Evolutionary conservation across 2,888 invertebrate species (phyloP), one percentile per base, ranked within the genome.

Genomic region (Cynaeus angustus): DNA sequence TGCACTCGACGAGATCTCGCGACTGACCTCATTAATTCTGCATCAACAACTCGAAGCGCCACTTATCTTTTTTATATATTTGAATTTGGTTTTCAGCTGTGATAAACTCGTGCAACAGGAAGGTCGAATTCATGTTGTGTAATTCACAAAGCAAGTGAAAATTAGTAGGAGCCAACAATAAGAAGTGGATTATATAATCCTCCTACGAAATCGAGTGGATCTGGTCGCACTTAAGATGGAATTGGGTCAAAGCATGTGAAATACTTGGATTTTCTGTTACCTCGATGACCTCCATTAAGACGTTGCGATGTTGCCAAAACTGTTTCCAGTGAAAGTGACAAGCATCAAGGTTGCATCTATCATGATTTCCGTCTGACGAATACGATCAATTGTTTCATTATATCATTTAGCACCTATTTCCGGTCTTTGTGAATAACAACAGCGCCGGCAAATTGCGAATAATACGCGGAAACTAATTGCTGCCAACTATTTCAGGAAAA

Each of bases 381-480:
- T 69, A 71, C 77, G 74, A 78, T 77, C 77, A 73, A 79, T 79
- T 77, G 79, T 78, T 77, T 76, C 73, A 72, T 77, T 77, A 78
- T 74, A 74, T 77, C 77, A 76, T 73, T 77, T 74, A 72, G 66
- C 74, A 77, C 73, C 75, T 76, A 75, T 76, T 78, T 78, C 79
- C 78, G 76, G 71, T 66, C 71, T 69, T 72, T 69, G 68, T 66
- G 48, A 58, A 45, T 46, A 61, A 61, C 66, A 58, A 46, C 67
- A 58, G 9, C 62, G 59, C 41, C 66, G 30, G 65, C 61, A 62
- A 68, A 68, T 67, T 55, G 56, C 56, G 58, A 46, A 69, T 64
- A 62, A 69, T 52, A 66, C 66, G 56, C 48, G 59, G 61, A 66
- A 70, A 70, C 55, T 66, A 70, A 66, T 70, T 59, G 66, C 46